Conservation (phyloP, 2,797 vertebrate species). For the Malacoctenus gilli region DNA sequence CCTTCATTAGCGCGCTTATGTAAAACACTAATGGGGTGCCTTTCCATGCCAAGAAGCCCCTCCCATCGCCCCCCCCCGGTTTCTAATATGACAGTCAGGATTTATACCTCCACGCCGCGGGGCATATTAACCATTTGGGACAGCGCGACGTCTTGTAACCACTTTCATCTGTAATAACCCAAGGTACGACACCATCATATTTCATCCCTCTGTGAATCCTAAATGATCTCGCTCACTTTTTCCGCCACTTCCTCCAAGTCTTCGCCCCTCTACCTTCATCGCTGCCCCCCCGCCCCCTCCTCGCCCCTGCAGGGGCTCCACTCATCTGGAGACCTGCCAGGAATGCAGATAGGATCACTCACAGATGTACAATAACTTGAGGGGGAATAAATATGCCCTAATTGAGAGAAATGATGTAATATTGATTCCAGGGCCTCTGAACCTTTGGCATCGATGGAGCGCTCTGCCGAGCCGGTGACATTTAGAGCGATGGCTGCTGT, state of each 20-base stretch:
- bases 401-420: constrained; percentile 79
- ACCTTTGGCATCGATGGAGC: constrained; percentile 56
- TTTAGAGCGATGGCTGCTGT: constrained; percentile 68
- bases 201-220: constrained; percentile 71
- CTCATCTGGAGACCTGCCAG: constrained; percentile 55
- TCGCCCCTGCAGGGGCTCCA: constrained; percentile 27
- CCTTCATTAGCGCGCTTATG: constrained; percentile 55
- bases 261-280: constrained; percentile 47
- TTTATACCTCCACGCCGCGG: constrained; percentile 58
- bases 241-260: constrained; percentile 41
- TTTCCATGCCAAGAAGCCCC: constrained; percentile 33
- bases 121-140: constrained; percentile 69
- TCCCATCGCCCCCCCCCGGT: constrained; percentile 31
- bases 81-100: constrained; percentile 60
- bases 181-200: constrained; percentile 67
- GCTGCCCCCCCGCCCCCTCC: constrained; percentile 28
- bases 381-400: constrained; percentile 77
- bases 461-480: constrained; percentile 72
- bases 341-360: constrained; percentile 74
- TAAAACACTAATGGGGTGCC: constrained; percentile 64
- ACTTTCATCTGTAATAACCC: constrained; percentile 75
- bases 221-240: constrained; percentile 54
- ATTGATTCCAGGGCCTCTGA: constrained; percentile 69
- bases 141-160: constrained; percentile 64
- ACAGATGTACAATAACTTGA: constrained; percentile 70